A percentile compares a stretch with the other conserved stretches of the same genome.
These are phyloP conservation scores for Neomonachus schauinslandi DNA, from an alignment of 2,113 vertebrate species.

Conservation along the genomic window DNA sequence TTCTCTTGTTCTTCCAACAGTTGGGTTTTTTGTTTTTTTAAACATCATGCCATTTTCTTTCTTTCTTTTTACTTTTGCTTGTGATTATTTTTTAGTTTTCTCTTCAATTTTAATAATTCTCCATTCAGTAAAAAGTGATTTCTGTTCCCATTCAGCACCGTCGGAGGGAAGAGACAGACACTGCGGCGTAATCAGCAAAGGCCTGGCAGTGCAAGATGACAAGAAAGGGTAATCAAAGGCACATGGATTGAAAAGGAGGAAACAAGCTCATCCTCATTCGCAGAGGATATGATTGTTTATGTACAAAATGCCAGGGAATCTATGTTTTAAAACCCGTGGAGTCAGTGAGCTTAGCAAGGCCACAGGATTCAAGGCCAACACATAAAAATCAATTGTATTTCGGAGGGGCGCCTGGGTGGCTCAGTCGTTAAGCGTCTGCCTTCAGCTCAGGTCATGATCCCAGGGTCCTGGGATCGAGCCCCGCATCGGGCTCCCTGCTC, in stretches of 20 bases:
- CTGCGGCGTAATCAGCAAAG: background rate
- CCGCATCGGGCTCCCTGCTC: too few species aligned
- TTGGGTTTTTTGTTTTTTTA: background rate
- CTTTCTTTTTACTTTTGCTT: background rate
- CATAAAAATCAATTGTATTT: background rate
- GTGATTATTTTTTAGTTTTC: background rate
- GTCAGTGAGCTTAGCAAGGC: background rate
- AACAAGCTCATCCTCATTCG: too few species aligned
- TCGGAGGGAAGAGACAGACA: background rate
- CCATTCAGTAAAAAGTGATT: background rate
- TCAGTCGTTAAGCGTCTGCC: too few species aligned
- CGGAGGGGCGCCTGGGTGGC: too few species aligned
- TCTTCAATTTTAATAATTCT: background rate
- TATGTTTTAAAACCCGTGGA: background rate
- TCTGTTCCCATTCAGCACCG: background rate
- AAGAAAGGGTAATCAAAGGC: background rate
- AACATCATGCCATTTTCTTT: background rate
- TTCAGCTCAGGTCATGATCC: too few species aligned
- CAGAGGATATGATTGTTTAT: fast-evolving
- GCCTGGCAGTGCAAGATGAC: background rate
- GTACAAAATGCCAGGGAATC: background rate
- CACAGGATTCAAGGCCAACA: background rate
- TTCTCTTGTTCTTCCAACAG: background rate
- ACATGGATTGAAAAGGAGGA: background rate
- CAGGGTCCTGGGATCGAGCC: too few species aligned